Evolutionary conservation across 53 echinoderm and acorn worm species (phyloP).

Genomic region (Actinopyga echinites): DNA sequence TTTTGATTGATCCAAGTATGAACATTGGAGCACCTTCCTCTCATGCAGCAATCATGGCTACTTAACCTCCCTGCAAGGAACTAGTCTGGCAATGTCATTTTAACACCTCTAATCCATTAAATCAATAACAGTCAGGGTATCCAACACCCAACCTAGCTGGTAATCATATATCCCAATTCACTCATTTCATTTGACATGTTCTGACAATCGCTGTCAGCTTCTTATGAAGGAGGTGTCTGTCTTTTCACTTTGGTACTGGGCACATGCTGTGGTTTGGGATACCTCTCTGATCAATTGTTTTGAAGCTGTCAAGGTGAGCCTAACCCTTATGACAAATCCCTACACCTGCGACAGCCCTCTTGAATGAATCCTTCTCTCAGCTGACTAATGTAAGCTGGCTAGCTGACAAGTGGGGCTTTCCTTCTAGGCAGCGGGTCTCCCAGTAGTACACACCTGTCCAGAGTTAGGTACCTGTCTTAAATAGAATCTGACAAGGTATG

Average conservation of each 20-base stretch:
- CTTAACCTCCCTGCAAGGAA: conserved; percentile 28
- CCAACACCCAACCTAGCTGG: conserved; percentile 35
- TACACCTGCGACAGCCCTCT: conserved; percentile 17
- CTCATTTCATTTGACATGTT: conserved; percentile 21
- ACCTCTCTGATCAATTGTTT: conserved; percentile 1
- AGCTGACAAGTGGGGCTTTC: conserved; percentile 1
- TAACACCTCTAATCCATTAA: conserved; percentile 35
- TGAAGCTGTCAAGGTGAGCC: conserved; percentile 28
- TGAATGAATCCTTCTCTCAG: neutral
- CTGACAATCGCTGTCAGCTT: conserved; percentile 33
- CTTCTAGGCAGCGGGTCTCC: neutral
- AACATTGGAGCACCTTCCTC: neutral
- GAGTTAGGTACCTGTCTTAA: neutral
- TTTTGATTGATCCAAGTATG: neutral
- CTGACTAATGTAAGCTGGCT: neutral
- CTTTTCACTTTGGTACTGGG: conserved; percentile 22
- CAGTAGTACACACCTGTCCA: conserved; percentile 30
- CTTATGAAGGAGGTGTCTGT: conserved; percentile 21
- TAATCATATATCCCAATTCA: conserved; percentile 31
- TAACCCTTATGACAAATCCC: neutral
- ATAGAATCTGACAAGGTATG: conserved; percentile 27
- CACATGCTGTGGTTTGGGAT: conserved; percentile 38
- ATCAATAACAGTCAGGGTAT: neutral
- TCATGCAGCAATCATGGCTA: conserved; percentile 16
- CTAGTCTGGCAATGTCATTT: conserved; percentile 12